Percentiles rank a stretch among this genome's conserved stretches.
Conservation (phyloP, 2,888 invertebrate species). For the Ligdia adustata region DNA sequence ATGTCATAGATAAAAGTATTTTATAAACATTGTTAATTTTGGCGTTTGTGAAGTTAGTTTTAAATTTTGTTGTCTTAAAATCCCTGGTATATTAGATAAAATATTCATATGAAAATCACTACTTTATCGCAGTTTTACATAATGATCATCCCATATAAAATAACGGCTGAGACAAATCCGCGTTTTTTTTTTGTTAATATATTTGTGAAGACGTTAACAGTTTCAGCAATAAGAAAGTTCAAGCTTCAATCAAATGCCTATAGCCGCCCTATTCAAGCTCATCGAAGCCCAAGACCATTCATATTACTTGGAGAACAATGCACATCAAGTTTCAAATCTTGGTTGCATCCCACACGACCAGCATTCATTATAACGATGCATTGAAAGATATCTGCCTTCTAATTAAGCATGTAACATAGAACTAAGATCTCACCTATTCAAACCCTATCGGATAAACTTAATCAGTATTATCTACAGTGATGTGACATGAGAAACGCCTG, state of each 20-base stretch:
- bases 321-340: slow-evolving; percentile 41
- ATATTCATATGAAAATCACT: too few species aligned
- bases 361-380: slow-evolving; percentile 63
- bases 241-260: slow-evolving; percentile 4
- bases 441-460: slow-evolving; percentile 68
- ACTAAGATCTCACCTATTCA: slow-evolving; percentile 68
- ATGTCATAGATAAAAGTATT: too few species aligned
- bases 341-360: slow-evolving; percentile 51
- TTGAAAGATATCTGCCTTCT: slow-evolving; percentile 61
- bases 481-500: slow-evolving; percentile 45
- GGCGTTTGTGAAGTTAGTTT: too few species aligned
- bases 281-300: slow-evolving; percentile 12
- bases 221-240: too few species aligned
- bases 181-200: too few species aligned
- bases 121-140: too few species aligned
- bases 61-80: too few species aligned
- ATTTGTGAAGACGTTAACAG: too few species aligned
- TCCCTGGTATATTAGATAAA: too few species aligned
- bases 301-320: slow-evolving; percentile 17
- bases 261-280: slow-evolving; percentile 2
- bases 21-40: too few species aligned
- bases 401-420: slow-evolving; percentile 66
- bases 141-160: too few species aligned
- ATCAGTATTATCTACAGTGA: slow-evolving; percentile 46
- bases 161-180: too few species aligned